Percentiles rank a stretch among this genome's conserved stretches.
phyloP scores from a whole-genome alignment of 1,140 invertebrate genomes.

The Thereuonema tuberculata region DNA sequence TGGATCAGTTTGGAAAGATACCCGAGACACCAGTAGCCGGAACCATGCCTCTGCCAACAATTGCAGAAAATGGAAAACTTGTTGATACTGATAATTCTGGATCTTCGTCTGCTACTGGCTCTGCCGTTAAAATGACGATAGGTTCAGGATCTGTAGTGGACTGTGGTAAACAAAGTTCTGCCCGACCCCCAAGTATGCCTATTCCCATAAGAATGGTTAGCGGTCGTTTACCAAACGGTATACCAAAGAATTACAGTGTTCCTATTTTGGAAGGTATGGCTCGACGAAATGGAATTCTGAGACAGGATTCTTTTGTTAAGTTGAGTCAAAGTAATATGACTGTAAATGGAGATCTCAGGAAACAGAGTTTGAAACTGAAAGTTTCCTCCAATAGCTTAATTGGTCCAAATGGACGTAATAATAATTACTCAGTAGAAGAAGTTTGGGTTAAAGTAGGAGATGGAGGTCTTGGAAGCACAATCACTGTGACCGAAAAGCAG shows the following conservation, averaged over 20 bases:
- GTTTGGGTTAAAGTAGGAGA: slow-evolving; percentile 11
- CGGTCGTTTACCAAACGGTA: slow-evolving; percentile 7
- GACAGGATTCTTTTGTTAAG: slow-evolving; percentile 6
- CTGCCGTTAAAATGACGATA: slow-evolving; percentile 1
- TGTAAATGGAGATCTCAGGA: slow-evolving; percentile 4
- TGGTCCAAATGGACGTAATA: not conserved
- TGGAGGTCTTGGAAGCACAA: slow-evolving; percentile 5
- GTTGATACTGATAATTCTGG: not conserved
- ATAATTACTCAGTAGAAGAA: slow-evolving; percentile 10
- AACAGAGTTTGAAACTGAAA: slow-evolving; percentile 6
- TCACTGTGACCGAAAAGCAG: slow-evolving; percentile 14
- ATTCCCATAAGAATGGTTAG: not conserved
- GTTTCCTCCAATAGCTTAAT: not conserved
- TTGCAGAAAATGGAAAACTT: slow-evolving; percentile 8
- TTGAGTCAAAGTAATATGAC: slow-evolving; percentile 7
- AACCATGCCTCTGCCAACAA: slow-evolving; percentile 12
- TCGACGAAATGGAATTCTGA: slow-evolving; percentile 4
- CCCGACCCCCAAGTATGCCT: not conserved
- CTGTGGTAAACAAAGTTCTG: not conserved
- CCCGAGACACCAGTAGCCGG: slow-evolving; percentile 12
- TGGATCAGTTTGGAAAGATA: slow-evolving; percentile 42
- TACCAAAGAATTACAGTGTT: slow-evolving; percentile 11
- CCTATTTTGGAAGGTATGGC: slow-evolving; percentile 11
- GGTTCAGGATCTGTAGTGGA: slow-evolving; percentile 1
- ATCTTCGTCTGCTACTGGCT: not conserved